A percentile compares a stretch with the other conserved stretches of the same genome.
phyloP scores from a whole-genome alignment of 2,888 invertebrate species.

The Myopa testacea region DNA sequence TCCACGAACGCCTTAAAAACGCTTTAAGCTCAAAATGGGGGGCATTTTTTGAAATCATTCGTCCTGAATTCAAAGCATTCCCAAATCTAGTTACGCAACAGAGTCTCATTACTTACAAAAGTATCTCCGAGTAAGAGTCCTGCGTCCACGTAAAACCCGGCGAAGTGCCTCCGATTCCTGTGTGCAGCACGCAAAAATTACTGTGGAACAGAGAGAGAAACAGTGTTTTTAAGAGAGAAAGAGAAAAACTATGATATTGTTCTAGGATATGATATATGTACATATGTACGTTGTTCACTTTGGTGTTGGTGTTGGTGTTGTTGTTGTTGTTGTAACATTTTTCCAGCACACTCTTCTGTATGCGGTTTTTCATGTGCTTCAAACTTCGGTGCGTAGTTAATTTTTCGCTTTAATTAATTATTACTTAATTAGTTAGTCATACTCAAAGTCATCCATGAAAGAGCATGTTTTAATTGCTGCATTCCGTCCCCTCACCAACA shows the following conservation, averaged over 20 bases:
- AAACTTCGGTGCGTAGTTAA: neutral
- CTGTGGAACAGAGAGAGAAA: conserved; percentile 66
- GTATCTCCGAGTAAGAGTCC: conserved; percentile 81
- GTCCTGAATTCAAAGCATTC: no score
- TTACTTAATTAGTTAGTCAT: conserved; percentile 50
- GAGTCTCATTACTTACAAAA: conserved; percentile 76
- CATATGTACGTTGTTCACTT: no score
- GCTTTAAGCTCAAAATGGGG: no score
- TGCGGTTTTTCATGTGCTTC: neutral
- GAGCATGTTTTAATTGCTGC: conserved; percentile 5
- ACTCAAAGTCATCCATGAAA: neutral
- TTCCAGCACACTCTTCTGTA: no score
- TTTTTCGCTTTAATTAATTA: conserved; percentile 49
- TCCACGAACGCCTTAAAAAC: no score
- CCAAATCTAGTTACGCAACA: no score
- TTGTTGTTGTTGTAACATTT: no score
- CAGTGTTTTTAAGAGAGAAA: neutral
- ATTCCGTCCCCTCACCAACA: neutral
- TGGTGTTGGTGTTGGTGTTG: neutral
- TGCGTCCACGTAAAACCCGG: conserved; percentile 82
- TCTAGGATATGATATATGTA: neutral
- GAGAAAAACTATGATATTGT: neutral
- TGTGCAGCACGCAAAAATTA: conserved; percentile 76
- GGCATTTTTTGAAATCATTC: no score
- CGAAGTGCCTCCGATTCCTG: conserved; percentile 82